These are phyloP conservation scores for Diarsia mendica DNA, from an alignment of 2,888 invertebrate genomes.

Conservation along the genomic window DNA sequence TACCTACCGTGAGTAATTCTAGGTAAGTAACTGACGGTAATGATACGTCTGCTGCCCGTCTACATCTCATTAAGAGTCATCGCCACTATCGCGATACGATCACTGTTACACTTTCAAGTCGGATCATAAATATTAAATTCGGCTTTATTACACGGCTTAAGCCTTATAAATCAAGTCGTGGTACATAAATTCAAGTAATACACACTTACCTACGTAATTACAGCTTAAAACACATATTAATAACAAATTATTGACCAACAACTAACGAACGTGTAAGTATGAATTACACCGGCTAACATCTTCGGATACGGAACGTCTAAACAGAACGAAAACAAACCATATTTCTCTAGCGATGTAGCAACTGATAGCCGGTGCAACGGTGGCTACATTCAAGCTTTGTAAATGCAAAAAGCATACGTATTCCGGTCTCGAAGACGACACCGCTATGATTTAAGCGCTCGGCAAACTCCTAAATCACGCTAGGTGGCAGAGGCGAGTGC, in stretches of 20 bases:
- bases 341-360: slow-evolving; percentile 75
- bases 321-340: slow-evolving; percentile 80
- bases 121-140: slow-evolving; percentile 62
- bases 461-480: slow-evolving; percentile 86
- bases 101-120: slow-evolving; percentile 66
- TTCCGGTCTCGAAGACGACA: slow-evolving; percentile 81
- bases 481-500: slow-evolving; percentile 83
- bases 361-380: slow-evolving; percentile 75
- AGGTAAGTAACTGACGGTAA: slow-evolving; percentile 81
- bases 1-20: slow-evolving; percentile 82
- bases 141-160: slow-evolving; percentile 62
- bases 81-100: slow-evolving; percentile 57
- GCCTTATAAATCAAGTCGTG: slow-evolving; percentile 57
- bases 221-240: slow-evolving; percentile 61
- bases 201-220: slow-evolving; percentile 51
- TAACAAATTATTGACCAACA: slow-evolving; percentile 65
- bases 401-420: slow-evolving; percentile 82
- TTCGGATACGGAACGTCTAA: slow-evolving; percentile 70
- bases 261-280: slow-evolving; percentile 58
- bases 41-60: slow-evolving; percentile 63
- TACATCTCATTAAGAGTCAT: slow-evolving; percentile 65
- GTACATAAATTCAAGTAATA: slow-evolving; percentile 67
- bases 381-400: slow-evolving; percentile 76
- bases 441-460: slow-evolving; percentile 85
- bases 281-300: slow-evolving; percentile 67